Evolutionary conservation across 2,888 invertebrate species (phyloP).

Genomic region (Torymus aiolomorphi): DNA sequence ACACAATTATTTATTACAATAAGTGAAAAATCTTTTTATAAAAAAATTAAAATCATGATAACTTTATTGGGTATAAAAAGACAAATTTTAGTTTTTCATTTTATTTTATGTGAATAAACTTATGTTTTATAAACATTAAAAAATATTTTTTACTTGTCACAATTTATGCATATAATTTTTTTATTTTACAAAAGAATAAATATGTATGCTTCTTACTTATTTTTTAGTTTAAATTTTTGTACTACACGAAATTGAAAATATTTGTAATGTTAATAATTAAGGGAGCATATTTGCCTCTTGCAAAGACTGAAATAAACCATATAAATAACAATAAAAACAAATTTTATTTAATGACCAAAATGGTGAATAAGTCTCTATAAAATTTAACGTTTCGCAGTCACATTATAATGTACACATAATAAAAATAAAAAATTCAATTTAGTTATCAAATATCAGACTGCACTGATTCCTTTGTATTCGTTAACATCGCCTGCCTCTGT

Average conservation of each 20-base stretch:
- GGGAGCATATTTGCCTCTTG: constrained; percentile 1
- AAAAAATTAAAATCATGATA: too few species aligned
- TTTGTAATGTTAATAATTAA: constrained; percentile 11
- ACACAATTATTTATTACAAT: too few species aligned
- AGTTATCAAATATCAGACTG: constrained; percentile 42
- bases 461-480: constrained; percentile 60
- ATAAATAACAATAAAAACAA: constrained; percentile 27
- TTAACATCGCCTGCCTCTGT: constrained; percentile 69
- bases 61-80: too few species aligned
- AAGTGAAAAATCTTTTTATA: too few species aligned
- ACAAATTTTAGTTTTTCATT: too few species aligned
- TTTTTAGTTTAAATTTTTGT: too few species aligned
- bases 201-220: too few species aligned
- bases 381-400: neutral
- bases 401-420: constrained; percentile 22
- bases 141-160: too few species aligned
- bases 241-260: neutral
- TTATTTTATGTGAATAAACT: too few species aligned
- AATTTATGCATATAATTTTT: too few species aligned
- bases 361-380: constrained; percentile 23
- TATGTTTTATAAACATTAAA: too few species aligned
- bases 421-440: constrained; percentile 30
- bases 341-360: constrained; percentile 27
- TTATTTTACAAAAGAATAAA: too few species aligned
- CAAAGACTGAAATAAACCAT: constrained; percentile 43